These are phyloP conservation scores for Acanthococcus lagerstroemiae DNA, from an alignment of 2,888 invertebrate genomes.

Conservation along the genomic window DNA sequence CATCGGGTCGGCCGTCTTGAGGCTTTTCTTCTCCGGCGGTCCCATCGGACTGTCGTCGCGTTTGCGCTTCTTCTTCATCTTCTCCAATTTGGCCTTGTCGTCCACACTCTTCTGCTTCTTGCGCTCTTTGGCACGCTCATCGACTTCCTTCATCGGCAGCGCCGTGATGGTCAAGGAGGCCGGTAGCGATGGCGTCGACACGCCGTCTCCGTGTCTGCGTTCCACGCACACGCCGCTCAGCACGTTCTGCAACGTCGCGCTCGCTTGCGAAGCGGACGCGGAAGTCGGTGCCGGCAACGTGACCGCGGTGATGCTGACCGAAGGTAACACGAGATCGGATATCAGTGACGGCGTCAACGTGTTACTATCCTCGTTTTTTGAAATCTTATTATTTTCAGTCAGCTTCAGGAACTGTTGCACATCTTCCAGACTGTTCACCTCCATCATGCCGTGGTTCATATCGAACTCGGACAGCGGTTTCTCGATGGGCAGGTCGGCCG, in stretches of 20 bases:
- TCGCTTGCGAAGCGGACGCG: neutral
- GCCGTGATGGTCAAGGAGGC: constrained; percentile 57
- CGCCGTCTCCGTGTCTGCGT: neutral
- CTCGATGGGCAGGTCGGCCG: neutral
- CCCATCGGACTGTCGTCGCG: constrained; percentile 70
- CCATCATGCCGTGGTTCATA: constrained; percentile 37
- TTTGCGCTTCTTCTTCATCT: constrained; percentile 49
- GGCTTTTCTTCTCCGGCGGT: constrained; percentile 69
- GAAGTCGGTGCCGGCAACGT: neutral
- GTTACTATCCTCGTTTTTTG: constrained; percentile 43
- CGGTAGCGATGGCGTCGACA: constrained; percentile 40
- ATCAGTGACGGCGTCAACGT: neutral
- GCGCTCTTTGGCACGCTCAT: constrained; percentile 40
- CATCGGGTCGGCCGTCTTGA: constrained; percentile 59
- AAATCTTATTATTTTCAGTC: constrained; percentile 41
- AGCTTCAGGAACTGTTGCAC: constrained; percentile 53
- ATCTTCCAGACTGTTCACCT: constrained; percentile 46
- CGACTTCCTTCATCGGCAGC: constrained; percentile 41
- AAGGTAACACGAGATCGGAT: neutral
- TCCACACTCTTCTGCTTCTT: constrained; percentile 38
- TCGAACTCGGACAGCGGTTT: neutral
- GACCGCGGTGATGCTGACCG: neutral
- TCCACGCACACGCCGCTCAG: neutral
- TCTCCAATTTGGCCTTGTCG: constrained; percentile 50
- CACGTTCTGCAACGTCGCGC: neutral